Evolutionary conservation across 2,113 vertebrate species (phyloP), one percentile per base, ranked within the genome.

Genomic region (Oriolus oriolus): DNA sequence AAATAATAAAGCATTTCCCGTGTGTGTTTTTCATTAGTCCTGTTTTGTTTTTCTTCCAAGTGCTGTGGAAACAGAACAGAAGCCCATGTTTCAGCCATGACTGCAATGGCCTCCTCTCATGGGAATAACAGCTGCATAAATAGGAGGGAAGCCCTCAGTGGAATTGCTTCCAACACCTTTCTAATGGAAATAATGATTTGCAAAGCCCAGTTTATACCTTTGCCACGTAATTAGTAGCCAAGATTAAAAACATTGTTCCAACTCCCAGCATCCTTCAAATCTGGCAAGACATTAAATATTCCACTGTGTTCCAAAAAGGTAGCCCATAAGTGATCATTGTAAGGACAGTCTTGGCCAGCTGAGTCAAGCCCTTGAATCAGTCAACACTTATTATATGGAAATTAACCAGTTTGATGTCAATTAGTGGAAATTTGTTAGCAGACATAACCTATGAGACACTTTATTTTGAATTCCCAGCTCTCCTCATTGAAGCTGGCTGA

Each of bases 1-100:
- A 99, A 99, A 99, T 99, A 99, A 99, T 99, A 99, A 99, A 98
- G 99, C 98, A 99, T 99, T 99, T 99, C 99, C 99, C 98, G 98
- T 99, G 98, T 99, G 98, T 99, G 99, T 99, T 99, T 99, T 99
- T 99, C 99, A 99, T 99, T 99, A 99, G 98, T 88, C 93, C 97
- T 98, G 97, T 99, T 99, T 99, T 99, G 98, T 98, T 99, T 99
- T 99, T 98, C 99, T 99, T 99, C 98, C 99, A 99, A 99, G 98
- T 98, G 98, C 98, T 98, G 98, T 98, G 98, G 99, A 99, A 99
- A 99, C 98, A 99, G 98, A 98, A 98, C 98, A 99, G 98, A 99
- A 99, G 99, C 98, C 98, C 98, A 97, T 95, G 98, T 97, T 98
- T 97, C 96, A 98, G 98, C 97, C 97, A 93, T 97, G 98, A 98